Conservation (phyloP, 2,113 vertebrate genomes). For the Notothenia coriiceps region DNA sequence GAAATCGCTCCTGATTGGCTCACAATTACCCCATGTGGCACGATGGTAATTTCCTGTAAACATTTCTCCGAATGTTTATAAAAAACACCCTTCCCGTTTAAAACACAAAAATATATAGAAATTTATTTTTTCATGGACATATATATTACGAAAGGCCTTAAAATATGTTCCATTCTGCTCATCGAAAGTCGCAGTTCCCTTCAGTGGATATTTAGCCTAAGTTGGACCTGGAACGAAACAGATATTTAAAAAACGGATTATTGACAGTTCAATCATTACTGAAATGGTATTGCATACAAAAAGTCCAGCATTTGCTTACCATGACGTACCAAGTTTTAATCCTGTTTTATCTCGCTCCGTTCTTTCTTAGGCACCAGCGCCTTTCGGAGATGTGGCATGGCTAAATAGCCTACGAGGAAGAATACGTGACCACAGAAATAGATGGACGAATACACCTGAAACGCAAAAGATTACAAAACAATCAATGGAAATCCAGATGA, state of each 20-base stretch:
- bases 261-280: background rate
- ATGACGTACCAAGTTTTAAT: conserved; percentile 66
- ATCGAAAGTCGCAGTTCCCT: conserved; percentile 82
- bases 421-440: conserved; percentile 94
- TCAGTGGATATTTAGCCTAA: conserved; percentile 69
- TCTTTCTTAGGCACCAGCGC: conserved; percentile 90
- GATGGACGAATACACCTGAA: conserved; percentile 92
- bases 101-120: conserved; percentile 84
- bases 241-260: background rate
- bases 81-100: conserved; percentile 66
- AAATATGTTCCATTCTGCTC: conserved; percentile 81
- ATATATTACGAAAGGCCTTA: conserved; percentile 85
- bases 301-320: conserved; percentile 53
- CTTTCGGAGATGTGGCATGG: conserved; percentile 89
- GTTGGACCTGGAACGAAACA: conserved; percentile 67
- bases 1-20: conserved; percentile 70
- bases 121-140: conserved; percentile 80
- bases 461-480: conserved; percentile 32
- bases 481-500: background rate
- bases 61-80: conserved; percentile 76
- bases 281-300: background rate
- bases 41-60: conserved; percentile 80
- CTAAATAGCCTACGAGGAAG: conserved; percentile 87
- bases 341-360: conserved; percentile 64
- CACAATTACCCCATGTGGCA: conserved; percentile 78